phyloP scores from a whole-genome alignment of 2,113 vertebrate species.

The Albula goreensis region DNA sequence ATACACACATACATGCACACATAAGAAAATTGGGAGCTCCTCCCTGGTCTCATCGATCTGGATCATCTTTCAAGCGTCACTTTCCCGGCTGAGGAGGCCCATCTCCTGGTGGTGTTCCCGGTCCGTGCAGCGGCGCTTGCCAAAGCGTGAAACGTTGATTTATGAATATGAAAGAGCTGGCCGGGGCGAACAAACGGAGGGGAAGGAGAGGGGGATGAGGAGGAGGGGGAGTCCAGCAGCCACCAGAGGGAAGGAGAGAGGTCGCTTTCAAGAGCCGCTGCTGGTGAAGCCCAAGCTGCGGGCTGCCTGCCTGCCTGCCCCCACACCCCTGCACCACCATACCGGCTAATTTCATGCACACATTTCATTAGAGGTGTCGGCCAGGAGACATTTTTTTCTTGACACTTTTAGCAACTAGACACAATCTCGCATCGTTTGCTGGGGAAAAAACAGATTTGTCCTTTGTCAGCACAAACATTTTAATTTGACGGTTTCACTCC shows the following conservation, averaged over 20 bases:
- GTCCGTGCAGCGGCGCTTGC: slow-evolving; percentile 58
- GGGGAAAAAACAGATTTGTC: slow-evolving; percentile 84
- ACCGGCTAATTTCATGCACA: slow-evolving; percentile 81
- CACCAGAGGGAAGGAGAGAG: slow-evolving; percentile 71
- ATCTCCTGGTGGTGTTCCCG: slow-evolving; percentile 55
- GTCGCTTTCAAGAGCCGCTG: slow-evolving; percentile 41
- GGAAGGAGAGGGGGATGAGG: not conserved
- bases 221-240: slow-evolving; percentile 24
- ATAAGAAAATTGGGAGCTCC: slow-evolving; percentile 45
- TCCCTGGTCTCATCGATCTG: slow-evolving; percentile 52
- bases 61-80: slow-evolving; percentile 72
- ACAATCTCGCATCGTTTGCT: slow-evolving; percentile 89
- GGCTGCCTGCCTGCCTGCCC: not conserved
- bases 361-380: slow-evolving; percentile 84
- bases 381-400: slow-evolving; percentile 70
- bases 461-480: slow-evolving; percentile 98
- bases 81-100: slow-evolving; percentile 59
- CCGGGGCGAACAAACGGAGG: slow-evolving; percentile 52
- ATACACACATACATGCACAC: not conserved
- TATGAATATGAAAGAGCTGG: slow-evolving; percentile 68
- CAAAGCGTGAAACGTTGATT: slow-evolving; percentile 69
- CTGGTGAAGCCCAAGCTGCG: slow-evolving; percentile 42
- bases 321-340: slow-evolving; percentile 42
- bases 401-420: slow-evolving; percentile 84
- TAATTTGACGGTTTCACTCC: slow-evolving; percentile 94